Conservation (phyloP, 2,888 invertebrate species). For the Euzophera pinguis region DNA sequence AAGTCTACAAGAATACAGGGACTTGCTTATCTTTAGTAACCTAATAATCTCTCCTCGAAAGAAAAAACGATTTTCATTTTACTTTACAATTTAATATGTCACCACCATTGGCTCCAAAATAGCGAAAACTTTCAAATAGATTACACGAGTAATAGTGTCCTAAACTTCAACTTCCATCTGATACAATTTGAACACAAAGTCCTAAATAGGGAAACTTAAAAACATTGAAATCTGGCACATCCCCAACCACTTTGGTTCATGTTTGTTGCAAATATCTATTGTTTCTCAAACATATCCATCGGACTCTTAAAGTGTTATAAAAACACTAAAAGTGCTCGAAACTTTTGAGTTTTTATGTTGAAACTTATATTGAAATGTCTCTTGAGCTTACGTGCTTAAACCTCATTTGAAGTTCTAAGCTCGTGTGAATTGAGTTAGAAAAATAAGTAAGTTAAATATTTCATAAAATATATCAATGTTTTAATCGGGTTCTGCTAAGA, state of each 20-base stretch:
- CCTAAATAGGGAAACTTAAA: constrained; percentile 15
- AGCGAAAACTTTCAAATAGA: not conserved
- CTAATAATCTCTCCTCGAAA: too few relatives aligned
- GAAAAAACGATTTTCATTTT: too few relatives aligned
- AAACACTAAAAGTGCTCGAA: constrained; percentile 24
- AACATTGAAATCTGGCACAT: constrained; percentile 29
- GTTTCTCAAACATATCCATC: constrained; percentile 26
- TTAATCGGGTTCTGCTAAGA: too few relatives aligned
- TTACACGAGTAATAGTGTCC: not conserved
- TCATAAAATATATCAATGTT: too few relatives aligned
- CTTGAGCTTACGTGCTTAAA: constrained; percentile 11
- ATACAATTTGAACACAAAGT: constrained; percentile 19
- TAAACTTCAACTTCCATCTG: constrained; percentile 8
- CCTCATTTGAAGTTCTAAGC: constrained; percentile 1
- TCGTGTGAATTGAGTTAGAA: not conserved
- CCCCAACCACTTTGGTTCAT: constrained; percentile 25
- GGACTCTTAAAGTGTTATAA: constrained; percentile 24
- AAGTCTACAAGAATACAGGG: too few relatives aligned
- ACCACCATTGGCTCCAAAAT: not conserved
- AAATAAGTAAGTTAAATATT: not conserved
- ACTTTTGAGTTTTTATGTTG: constrained; percentile 18
- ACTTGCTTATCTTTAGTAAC: too few relatives aligned
- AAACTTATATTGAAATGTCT: constrained; percentile 16
- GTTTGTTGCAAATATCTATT: constrained; percentile 21
- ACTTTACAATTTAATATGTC: not conserved